These are phyloP conservation scores for Porites lutea DNA, from an alignment of 64 coral and sea anemone genomes.

Conservation along the genomic window DNA sequence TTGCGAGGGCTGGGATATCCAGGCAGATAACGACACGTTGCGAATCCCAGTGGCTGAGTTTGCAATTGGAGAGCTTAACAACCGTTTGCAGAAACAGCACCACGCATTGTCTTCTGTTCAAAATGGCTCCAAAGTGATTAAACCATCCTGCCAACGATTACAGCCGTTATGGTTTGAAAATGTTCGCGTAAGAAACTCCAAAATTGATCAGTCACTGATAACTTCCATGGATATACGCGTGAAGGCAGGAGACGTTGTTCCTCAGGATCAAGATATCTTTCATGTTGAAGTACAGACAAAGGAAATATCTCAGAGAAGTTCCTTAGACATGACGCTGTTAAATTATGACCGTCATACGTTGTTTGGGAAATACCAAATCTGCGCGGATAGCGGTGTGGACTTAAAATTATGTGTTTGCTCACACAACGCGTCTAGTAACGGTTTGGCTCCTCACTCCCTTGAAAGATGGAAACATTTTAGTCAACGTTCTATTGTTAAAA, in stretches of 20 bases:
- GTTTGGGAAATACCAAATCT: conserved; percentile 30
- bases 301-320: not conserved
- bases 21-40: conserved; percentile 20
- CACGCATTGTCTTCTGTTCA: not conserved
- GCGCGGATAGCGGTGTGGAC: conserved; percentile 41
- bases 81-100: conserved; percentile 44
- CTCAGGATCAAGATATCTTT: conserved; percentile 18
- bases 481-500: not conserved
- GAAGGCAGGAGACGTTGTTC: conserved; percentile 6
- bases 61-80: conserved; percentile 51
- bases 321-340: conserved; percentile 36
- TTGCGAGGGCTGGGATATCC: conserved; percentile 63
- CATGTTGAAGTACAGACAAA: conserved; percentile 42
- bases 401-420: conserved; percentile 55
- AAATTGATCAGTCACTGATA: not conserved
- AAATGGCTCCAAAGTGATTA: not conserved
- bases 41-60: conserved; percentile 36
- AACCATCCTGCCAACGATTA: conserved; percentile 20
- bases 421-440: not conserved
- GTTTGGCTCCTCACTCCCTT: not conserved
- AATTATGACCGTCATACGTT: conserved; percentile 33
- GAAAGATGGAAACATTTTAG: not conserved
- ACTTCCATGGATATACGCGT: conserved; percentile 29
- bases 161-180: conserved; percentile 56
- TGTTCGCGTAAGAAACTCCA: conserved; percentile 43